These are phyloP conservation scores for Macrocentrus cingulum DNA, from an alignment of 1,140 invertebrate species.

Conservation along the genomic window DNA sequence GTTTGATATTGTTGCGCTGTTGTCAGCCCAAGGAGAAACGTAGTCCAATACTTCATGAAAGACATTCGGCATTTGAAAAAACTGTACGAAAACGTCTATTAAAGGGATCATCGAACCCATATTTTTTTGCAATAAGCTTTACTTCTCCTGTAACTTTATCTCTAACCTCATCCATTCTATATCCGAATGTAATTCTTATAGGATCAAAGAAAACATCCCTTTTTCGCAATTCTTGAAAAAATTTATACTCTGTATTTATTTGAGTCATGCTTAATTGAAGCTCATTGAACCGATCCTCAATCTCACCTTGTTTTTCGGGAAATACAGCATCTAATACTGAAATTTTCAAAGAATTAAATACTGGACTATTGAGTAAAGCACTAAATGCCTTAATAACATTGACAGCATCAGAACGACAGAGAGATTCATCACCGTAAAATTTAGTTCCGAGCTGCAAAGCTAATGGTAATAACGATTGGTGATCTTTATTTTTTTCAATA, in stretches of 20 bases:
- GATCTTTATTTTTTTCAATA: no score
- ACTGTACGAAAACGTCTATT: slow-evolving; percentile 20
- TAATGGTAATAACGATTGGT: no score
- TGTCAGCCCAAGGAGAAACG: slow-evolving; percentile 16
- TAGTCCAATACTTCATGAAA: slow-evolving; percentile 22
- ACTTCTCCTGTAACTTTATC: background rate
- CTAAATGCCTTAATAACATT: no score
- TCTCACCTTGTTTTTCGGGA: slow-evolving; percentile 1
- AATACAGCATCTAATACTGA: no score
- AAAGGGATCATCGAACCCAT: slow-evolving; percentile 22
- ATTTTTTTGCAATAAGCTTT: background rate
- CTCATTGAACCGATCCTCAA: slow-evolving; percentile 15
- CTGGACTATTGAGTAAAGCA: no score
- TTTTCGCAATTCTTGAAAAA: slow-evolving; percentile 20
- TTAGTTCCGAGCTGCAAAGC: no score
- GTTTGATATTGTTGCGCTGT: slow-evolving; percentile 9
- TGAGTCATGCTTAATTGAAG: slow-evolving; percentile 22
- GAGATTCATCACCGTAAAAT: no score
- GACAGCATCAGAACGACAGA: no score
- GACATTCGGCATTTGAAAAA: slow-evolving; percentile 28
- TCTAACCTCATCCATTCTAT: slow-evolving; percentile 1
- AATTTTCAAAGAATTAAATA: no score
- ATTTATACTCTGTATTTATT: slow-evolving; percentile 20
- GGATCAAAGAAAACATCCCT: slow-evolving; percentile 13
- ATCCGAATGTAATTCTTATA: slow-evolving; percentile 11